Conservation (phyloP, 2,113 vertebrate genomes). For the Tenrec ecaudatus region DNA sequence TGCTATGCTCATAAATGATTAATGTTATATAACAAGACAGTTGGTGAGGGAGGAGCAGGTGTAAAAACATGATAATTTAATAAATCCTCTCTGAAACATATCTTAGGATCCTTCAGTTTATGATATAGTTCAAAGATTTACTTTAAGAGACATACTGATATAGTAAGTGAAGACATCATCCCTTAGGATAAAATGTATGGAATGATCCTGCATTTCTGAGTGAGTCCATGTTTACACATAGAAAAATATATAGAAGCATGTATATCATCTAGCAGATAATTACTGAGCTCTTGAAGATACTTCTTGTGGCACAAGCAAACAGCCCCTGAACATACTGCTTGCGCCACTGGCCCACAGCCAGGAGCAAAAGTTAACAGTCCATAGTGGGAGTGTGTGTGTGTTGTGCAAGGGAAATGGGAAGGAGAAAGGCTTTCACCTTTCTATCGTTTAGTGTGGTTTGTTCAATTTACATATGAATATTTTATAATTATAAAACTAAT, state of each 20-base stretch:
- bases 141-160: neutral
- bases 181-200: fast-evolving
- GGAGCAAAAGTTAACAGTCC: too few species aligned
- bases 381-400: neutral
- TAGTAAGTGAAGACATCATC: neutral
- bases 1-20: too few species aligned
- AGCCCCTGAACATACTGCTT: too few species aligned
- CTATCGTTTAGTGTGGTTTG: neutral
- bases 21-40: too few species aligned
- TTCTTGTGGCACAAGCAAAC: too few species aligned
- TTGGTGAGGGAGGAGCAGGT: too few species aligned
- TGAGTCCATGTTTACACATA: fast-evolving
- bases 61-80: neutral
- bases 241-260: neutral
- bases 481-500: neutral
- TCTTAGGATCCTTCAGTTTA: neutral
- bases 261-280: fast-evolving
- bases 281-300: fast-evolving
- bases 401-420: neutral
- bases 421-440: neutral
- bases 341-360: too few species aligned
- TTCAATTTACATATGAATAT: neutral
- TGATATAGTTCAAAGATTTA: neutral
- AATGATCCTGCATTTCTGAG: neutral
- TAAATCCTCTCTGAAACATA: neutral